Conservation (phyloP, 2,113 vertebrate species). For the Cheirogaleus medius region DNA sequence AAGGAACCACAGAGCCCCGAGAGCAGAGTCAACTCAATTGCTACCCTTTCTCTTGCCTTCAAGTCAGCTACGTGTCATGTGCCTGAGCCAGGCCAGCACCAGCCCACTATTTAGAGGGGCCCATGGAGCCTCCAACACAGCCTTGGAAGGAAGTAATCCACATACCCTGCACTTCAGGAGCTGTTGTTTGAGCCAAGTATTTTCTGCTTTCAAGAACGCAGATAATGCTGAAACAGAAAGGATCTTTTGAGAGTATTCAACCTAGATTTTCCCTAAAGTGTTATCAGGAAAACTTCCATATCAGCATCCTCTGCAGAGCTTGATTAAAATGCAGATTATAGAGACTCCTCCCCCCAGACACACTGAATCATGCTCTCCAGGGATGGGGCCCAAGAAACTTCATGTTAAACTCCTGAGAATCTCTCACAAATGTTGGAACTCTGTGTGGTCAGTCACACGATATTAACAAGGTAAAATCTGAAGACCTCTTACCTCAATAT, state of each 20-base stretch:
- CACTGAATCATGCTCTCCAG: not conserved
- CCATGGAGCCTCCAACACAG: not conserved
- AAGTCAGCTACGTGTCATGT: not conserved
- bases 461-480: not conserved
- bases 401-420: not conserved
- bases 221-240: not conserved
- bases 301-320: not conserved
- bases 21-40: not conserved
- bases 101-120: not conserved
- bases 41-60: not conserved
- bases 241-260: not conserved
- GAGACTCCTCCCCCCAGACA: not conserved
- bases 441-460: not conserved
- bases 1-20: not conserved
- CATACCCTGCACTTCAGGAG: not conserved
- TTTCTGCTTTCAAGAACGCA: not conserved
- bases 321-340: constrained; percentile 18
- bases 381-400: not conserved
- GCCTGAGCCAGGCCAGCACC: not conserved
- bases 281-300: not conserved
- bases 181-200: not conserved
- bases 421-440: not conserved
- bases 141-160: not conserved
- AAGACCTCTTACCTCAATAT: not conserved
- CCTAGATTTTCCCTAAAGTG: not conserved